phyloP scores from a whole-genome alignment of 2,113 vertebrate genomes.

The Hyperopisus bebe region DNA sequence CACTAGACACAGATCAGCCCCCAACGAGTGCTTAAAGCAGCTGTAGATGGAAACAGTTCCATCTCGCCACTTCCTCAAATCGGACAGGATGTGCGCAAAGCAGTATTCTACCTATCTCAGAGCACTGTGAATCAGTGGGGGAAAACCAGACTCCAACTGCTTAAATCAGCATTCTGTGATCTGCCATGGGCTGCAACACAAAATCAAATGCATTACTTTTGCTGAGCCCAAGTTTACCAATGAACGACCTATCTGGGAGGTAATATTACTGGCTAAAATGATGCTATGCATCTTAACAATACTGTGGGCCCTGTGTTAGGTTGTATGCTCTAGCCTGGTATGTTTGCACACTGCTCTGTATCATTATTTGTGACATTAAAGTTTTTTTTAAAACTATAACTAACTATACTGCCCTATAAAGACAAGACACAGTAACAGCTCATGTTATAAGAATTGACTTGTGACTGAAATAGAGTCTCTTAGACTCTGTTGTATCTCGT shows the following conservation, averaged over 20 bases:
- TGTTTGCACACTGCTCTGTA: neutral
- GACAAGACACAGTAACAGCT: neutral
- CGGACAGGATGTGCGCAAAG: constrained; percentile 65
- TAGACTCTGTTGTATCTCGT: neutral
- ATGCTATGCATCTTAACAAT: neutral
- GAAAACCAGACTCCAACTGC: constrained; percentile 40
- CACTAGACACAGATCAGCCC: constrained; percentile 16
- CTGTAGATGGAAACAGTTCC: constrained; percentile 19
- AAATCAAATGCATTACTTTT: neutral
- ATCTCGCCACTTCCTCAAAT: constrained; percentile 55
- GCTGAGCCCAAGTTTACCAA: constrained; percentile 19
- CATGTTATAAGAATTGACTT: neutral
- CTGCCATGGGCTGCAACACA: too few relatives aligned
- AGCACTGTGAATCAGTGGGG: constrained; percentile 45
- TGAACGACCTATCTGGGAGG: neutral
- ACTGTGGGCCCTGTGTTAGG: neutral
- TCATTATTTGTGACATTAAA: neutral
- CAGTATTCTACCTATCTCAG: constrained; percentile 32
- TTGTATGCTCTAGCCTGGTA: neutral
- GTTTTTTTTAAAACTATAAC: neutral
- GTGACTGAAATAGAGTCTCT: neutral
- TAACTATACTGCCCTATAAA: too few relatives aligned
- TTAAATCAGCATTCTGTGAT: constrained; percentile 51
- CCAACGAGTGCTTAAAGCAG: constrained; percentile 32
- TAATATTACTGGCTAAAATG: neutral